Base-by-base conservation (phyloP, 2,888 invertebrate genomes). In the Anthophora plumipes region DNA sequence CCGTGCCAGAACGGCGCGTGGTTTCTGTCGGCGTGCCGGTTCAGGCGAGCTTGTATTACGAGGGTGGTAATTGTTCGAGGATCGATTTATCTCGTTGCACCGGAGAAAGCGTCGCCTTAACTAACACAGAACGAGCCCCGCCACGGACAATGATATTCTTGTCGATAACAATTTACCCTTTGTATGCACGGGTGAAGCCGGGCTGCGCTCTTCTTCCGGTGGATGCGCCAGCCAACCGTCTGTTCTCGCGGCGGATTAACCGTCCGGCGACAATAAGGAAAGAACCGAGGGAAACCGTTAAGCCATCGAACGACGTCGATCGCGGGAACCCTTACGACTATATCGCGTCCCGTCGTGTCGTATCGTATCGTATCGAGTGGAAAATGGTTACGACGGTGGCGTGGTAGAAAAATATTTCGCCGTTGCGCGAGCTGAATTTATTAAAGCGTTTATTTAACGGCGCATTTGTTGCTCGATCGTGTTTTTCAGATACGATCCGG, bases 131-230 rank as follows among this genome's bases (percentile, higher is more conserved):
- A 66, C 75, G 31, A 31, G n/a, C 31, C 31, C 31, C 31, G 70
- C 80, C 77, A 52, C 64, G 80, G 60, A 81, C 82, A 66, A 84
- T 84, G 86, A 86, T 86, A 85, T 82, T 79, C 77, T 82, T 82
- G 84, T 84, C 86, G 84, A 86, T 86, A 85, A 80, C 77, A 82
- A 85, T 85, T 85, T 84, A 82, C 64, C 77, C 70, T 68, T 77
- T 75, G 80, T 77, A 72, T 52, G 77, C 64, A 41, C 48, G 41
- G 14, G 57, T 67, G 77, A 78, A 83, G 74, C 60, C 68, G 67
- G 68, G 73, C 66, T 57, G 37, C 50, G n/a, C 52, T 20, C 54
- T 77, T 80, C 61, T 77, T 80, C 61, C 57, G 61, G 25, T 74
- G 59, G n/a, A 22, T 63, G 46, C 60, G 17, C n/a, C 43, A 12